Percentiles rank a stretch among this genome's conserved stretches.
Evolutionary conservation across 2,888 invertebrate genomes (phyloP).

Genomic region (Oxyscelio sp.): DNA sequence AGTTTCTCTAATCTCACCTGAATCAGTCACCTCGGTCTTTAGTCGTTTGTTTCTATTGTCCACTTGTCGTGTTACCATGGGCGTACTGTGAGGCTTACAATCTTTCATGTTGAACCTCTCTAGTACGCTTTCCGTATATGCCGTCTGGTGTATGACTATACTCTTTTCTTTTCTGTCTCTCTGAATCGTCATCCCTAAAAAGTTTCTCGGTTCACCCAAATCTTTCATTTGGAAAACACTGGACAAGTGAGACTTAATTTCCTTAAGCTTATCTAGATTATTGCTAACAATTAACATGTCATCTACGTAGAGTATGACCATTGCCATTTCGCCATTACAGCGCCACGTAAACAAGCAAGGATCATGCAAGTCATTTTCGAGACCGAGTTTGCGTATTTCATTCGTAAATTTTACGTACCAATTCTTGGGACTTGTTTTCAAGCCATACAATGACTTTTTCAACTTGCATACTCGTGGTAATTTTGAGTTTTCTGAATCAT

Average conservation of each 20-base stretch:
- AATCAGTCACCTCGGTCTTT: not conserved
- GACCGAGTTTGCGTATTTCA: constrained; percentile 56
- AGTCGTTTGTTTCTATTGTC: constrained; percentile 23
- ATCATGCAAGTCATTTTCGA: constrained; percentile 66
- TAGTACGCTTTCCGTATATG: constrained; percentile 54
- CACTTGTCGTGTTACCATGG: constrained; percentile 65
- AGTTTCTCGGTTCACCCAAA: constrained; percentile 68
- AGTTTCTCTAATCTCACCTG: not conserved
- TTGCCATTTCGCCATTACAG: constrained; percentile 42
- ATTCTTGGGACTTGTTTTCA: constrained; percentile 63
- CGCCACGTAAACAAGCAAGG: constrained; percentile 71
- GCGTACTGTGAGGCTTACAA: constrained; percentile 42
- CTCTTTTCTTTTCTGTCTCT: constrained; percentile 6
- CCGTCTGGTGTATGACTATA: constrained; percentile 39
- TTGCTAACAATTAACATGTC: constrained; percentile 70
- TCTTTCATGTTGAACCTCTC: constrained; percentile 60
- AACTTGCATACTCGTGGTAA: constrained; percentile 70
- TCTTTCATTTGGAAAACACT: constrained; percentile 69
- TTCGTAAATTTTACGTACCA: constrained; percentile 73
- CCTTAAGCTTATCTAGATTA: constrained; percentile 32
- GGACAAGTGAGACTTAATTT: constrained; percentile 55
- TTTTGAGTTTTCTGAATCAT: constrained; percentile 37
- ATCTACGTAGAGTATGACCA: constrained; percentile 72
- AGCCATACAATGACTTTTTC: constrained; percentile 72
- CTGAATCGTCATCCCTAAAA: constrained; percentile 46